A percentile compares a stretch with the other conserved stretches of the same genome.
Conservation (phyloP, 2,888 invertebrate species). For the Nebria brevicollis region DNA sequence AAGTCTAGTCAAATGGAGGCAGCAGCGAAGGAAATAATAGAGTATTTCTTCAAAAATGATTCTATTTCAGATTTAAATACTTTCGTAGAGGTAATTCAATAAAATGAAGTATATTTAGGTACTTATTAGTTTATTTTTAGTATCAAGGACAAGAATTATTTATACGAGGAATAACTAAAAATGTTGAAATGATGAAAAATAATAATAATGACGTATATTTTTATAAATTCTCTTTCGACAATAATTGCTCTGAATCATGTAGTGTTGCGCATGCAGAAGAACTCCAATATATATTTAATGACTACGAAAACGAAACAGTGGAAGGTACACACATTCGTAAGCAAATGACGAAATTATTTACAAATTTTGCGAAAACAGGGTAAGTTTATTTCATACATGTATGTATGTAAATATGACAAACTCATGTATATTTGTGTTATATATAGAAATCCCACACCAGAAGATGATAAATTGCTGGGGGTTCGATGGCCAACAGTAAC, state of each 20-base stretch:
- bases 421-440: background rate
- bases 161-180: slow-evolving; percentile 28
- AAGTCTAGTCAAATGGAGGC: slow-evolving; percentile 5
- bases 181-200: slow-evolving; percentile 19
- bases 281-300: slow-evolving; percentile 21
- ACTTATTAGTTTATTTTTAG: slow-evolving; percentile 13
- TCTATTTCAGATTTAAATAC: slow-evolving; percentile 17
- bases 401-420: background rate
- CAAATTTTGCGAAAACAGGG: slow-evolving; percentile 21
- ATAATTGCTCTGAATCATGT: background rate
- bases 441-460: slow-evolving; percentile 35
- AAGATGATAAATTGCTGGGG: slow-evolving; percentile 23
- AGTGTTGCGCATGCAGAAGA: slow-evolving; percentile 24
- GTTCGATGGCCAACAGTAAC: slow-evolving; percentile 30
- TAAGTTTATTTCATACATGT: background rate
- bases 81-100: slow-evolving; percentile 14
- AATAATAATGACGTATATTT: slow-evolving; percentile 27
- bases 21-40: slow-evolving; percentile 7
- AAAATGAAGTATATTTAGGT: background rate
- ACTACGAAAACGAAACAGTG: slow-evolving; percentile 8
- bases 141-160: slow-evolving; percentile 22
- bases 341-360: slow-evolving; percentile 38
- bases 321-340: slow-evolving; percentile 17
- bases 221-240: slow-evolving; percentile 23
- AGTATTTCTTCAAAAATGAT: slow-evolving; percentile 15